Conservation (phyloP, 2,113 vertebrate genomes). For the Pimephales promelas region DNA sequence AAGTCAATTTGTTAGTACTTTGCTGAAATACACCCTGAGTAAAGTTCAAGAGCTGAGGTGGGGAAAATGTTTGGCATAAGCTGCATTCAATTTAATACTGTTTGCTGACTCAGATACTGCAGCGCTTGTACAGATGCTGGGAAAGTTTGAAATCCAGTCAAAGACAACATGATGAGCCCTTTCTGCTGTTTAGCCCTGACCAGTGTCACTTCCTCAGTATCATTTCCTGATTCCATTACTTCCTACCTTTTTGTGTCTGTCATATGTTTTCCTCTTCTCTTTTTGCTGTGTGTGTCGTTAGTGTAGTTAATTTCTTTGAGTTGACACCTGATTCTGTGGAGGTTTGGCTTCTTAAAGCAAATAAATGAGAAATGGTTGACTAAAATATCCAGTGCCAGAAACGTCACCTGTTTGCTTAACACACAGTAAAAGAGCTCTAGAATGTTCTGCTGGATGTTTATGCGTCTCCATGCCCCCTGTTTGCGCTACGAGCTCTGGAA, state of each 20-base stretch:
- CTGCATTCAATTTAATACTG: slow-evolving; percentile 62
- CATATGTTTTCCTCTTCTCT: not conserved
- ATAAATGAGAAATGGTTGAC: slow-evolving; percentile 9
- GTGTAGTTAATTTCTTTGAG: not conserved
- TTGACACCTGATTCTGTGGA: not conserved
- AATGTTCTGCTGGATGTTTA: slow-evolving; percentile 48
- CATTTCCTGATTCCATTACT: slow-evolving; percentile 33
- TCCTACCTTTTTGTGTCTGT: slow-evolving; percentile 3
- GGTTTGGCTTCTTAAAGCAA: not conserved
- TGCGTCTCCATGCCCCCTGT: slow-evolving; percentile 17
- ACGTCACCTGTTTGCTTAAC: slow-evolving; percentile 7
- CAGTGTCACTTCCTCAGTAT: slow-evolving; percentile 16
- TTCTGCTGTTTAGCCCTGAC: slow-evolving; percentile 3
- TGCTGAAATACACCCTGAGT: slow-evolving; percentile 5
- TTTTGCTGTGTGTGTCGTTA: not conserved
- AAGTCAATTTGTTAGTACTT: not conserved
- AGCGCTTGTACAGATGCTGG: slow-evolving; percentile 45
- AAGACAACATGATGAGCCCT: not conserved
- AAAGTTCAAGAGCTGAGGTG: slow-evolving; percentile 70
- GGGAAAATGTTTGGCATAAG: slow-evolving; percentile 45
- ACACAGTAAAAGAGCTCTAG: not conserved
- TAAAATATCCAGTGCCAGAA: slow-evolving; percentile 5
- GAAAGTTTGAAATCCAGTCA: not conserved
- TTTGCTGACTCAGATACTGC: slow-evolving; percentile 67
- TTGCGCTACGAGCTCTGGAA: slow-evolving; percentile 29